phyloP scores from a whole-genome alignment of 2,797 vertebrate species.

The Babyrousa celebensis region DNA sequence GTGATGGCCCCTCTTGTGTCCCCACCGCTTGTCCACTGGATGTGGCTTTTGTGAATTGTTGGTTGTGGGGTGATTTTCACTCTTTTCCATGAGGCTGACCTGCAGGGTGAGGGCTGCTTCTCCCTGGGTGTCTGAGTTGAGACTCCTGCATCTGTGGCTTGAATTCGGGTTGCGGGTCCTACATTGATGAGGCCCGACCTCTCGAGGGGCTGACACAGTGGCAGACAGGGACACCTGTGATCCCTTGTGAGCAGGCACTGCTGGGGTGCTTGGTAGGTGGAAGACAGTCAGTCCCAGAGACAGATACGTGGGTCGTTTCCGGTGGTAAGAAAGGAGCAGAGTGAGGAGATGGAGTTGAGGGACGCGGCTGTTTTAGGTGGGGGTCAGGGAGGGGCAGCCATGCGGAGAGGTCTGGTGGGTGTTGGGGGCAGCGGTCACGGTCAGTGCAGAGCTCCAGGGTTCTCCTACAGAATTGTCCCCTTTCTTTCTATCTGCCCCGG shows the following conservation, averaged over 20 bases:
- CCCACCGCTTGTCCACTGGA: too few species aligned
- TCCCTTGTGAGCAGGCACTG: neutral
- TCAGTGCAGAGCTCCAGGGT: neutral
- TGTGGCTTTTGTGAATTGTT: neutral
- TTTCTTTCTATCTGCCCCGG: neutral
- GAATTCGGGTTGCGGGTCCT: neutral
- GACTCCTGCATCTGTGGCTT: neutral
- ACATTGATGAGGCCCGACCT: neutral
- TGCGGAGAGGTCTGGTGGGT: neutral
- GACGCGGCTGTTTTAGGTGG: fast-evolving
- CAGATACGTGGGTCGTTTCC: neutral
- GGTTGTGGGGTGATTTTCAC: neutral
- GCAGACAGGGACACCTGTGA: neutral
- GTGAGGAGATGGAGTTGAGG: neutral
- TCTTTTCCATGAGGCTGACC: neutral
- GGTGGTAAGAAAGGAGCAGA: neutral
- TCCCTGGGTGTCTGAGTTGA: neutral
- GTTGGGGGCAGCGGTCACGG: neutral
- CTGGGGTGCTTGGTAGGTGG: fast-evolving
- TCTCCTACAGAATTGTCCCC: neutral
- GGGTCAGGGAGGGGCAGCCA: neutral
- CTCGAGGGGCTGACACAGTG: neutral
- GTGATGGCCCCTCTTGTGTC: too few species aligned
- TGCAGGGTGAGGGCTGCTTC: neutral
- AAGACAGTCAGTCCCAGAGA: neutral